Conservation (phyloP, 2,797 vertebrate species). For the Macrochelys suwanniensis region DNA sequence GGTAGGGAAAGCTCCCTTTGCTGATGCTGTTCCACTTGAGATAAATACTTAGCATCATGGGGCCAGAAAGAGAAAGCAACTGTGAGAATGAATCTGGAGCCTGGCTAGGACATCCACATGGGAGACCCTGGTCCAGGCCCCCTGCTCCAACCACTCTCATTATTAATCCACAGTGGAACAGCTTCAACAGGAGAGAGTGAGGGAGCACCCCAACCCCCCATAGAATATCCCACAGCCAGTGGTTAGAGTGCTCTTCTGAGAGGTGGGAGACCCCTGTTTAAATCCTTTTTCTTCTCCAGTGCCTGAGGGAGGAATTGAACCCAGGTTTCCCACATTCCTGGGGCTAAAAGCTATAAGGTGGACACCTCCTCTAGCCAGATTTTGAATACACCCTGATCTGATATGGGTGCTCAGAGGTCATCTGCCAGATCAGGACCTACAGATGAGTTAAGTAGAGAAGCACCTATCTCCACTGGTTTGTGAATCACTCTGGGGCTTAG, state of each 20-base stretch:
- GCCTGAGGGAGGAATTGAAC: too few relatives aligned
- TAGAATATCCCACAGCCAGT: neutral
- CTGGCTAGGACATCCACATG: neutral
- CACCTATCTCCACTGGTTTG: neutral
- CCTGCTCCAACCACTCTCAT: neutral
- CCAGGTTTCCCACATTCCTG: too few relatives aligned
- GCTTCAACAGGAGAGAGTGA: neutral
- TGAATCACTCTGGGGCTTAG: neutral
- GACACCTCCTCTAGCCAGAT: too few relatives aligned
- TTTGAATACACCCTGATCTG: too few relatives aligned
- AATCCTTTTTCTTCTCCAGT: too few relatives aligned
- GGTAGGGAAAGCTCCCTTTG: too few relatives aligned
- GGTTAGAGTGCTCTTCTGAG: neutral
- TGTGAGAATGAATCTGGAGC: neutral
- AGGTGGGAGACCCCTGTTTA: neutral
- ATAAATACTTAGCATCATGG: neutral
- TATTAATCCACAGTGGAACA: neutral
- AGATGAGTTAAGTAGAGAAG: too few relatives aligned
- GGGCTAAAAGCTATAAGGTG: too few relatives aligned
- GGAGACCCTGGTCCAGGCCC: neutral
- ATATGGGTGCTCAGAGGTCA: too few relatives aligned
- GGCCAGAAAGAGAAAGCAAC: neutral
- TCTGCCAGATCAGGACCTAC: too few relatives aligned
- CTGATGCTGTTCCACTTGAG: too few relatives aligned
- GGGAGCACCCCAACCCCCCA: neutral